Conservation (phyloP, 2,113 vertebrate species). For the Sinocyclocheilus grahami region DNA sequence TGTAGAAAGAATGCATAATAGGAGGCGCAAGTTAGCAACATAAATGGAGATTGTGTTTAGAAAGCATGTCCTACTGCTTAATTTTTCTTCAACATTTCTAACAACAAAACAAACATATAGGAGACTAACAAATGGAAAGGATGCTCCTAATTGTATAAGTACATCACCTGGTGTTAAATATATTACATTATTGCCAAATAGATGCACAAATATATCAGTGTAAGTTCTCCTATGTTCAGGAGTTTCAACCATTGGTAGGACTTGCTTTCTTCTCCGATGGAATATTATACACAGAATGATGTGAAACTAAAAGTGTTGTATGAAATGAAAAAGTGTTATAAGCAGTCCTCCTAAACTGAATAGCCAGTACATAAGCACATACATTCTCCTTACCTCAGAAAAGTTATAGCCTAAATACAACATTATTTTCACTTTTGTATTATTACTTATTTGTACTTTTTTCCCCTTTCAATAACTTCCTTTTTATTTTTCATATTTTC, state of each 20-base stretch:
- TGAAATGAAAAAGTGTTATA: neutral
- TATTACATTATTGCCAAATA: constrained; percentile 23
- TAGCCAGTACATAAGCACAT: constrained; percentile 33
- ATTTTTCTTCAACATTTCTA: neutral
- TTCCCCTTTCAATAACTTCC: neutral
- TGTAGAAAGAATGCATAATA: constrained; percentile 20
- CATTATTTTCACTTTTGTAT: constrained; percentile 14
- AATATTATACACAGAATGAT: neutral
- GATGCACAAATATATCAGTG: neutral
- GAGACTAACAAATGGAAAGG: neutral
- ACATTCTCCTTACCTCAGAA: constrained; percentile 22
- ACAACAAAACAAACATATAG: neutral
- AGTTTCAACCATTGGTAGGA: neutral
- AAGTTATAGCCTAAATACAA: neutral
- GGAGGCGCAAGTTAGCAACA: neutral
- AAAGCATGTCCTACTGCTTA: neutral
- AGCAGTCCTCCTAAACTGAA: neutral
- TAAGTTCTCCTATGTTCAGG: neutral
- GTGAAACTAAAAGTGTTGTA: neutral
- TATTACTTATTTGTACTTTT: neutral
- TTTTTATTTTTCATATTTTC: constrained; percentile 18
- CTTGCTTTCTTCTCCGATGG: neutral
- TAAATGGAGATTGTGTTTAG: neutral
- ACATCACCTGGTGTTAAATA: neutral
- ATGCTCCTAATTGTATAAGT: neutral